Evolutionary conservation across 2,888 invertebrate genomes (phyloP).

Genomic region (Rugalucina vietnamica): DNA sequence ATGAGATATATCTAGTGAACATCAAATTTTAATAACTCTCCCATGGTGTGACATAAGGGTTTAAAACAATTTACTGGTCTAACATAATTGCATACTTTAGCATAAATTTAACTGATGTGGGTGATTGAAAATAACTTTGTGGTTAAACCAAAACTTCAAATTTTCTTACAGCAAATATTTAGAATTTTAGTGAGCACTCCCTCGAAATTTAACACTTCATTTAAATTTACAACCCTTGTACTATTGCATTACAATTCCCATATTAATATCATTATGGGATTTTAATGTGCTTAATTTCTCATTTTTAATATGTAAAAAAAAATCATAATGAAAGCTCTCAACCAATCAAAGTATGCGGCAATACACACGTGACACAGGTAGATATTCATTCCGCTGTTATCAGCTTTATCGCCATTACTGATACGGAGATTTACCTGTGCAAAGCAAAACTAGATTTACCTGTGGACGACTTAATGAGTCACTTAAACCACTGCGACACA

Average conservation of each 20-base stretch:
- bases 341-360: neutral
- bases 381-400: neutral
- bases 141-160: neutral
- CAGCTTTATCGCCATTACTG: neutral
- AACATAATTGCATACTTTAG: neutral
- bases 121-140: neutral
- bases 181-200: slow-evolving; percentile 1
- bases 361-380: slow-evolving; percentile 10
- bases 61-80: too few species aligned
- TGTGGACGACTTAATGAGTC: too few species aligned
- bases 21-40: too few species aligned
- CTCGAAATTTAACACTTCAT: neutral
- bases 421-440: slow-evolving; percentile 4
- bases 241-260: neutral
- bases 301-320: too few species aligned
- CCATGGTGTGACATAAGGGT: too few species aligned
- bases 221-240: neutral
- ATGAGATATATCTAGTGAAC: too few species aligned
- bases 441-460: too few species aligned
- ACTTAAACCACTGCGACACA: too few species aligned
- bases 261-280: neutral
- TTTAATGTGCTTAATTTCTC: too few species aligned
- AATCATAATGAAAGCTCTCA: neutral
- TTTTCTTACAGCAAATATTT: slow-evolving; percentile 8
- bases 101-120: slow-evolving; percentile 7